Base-by-base conservation (phyloP, 1,140 invertebrate genomes). In the Drosophila pachea region DNA sequence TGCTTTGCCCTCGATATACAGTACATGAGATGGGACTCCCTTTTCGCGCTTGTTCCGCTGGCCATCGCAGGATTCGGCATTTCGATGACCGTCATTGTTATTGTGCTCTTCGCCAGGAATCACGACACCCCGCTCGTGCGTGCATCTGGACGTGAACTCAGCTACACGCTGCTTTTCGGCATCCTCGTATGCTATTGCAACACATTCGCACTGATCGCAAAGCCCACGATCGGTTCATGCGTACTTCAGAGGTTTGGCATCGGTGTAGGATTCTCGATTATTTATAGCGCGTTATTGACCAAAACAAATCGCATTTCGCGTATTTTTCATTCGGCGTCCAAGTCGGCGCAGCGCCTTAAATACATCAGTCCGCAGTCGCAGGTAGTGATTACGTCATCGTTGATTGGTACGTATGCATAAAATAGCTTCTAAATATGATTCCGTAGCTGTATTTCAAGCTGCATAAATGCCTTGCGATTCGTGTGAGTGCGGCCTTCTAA, bases 241-340 rank as follows among this genome's bases (percentile, higher is more conserved):
- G 92, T 93, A 11, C 73, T 95, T 7, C 92, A 92, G 29, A 90
- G 94, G 42, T 91, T 94, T 38, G 89, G 95, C 66, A 95, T 95
- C 0, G 94, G 94, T 4, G 91, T 97, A 42, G 94, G 94, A 42
- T 96, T 97, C 78, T 92, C 95, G 0, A 94, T 96, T 89, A 95
- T 97, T 67, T 97, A 96, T 88, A 94, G 94, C 0, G 93, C 95
- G 5, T 89, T 97, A 9, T 91, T 97, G 4, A 96, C 95, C 4
- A 96, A 96, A 91, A 97, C 95, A 0, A 97, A 97, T 89, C 90
- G 95, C 52, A 97, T 97, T 38, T 95, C 95, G 0, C 89, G 95
- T 12, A 96, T 97, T 73, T 91, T 97, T 36, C 94, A 95, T 8
- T 94, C 95, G 1, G 95, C 94, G 49, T 96, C 96, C 86, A 96